phyloP scores from a whole-genome alignment of 2,888 invertebrate species.

The Actias luna region DNA sequence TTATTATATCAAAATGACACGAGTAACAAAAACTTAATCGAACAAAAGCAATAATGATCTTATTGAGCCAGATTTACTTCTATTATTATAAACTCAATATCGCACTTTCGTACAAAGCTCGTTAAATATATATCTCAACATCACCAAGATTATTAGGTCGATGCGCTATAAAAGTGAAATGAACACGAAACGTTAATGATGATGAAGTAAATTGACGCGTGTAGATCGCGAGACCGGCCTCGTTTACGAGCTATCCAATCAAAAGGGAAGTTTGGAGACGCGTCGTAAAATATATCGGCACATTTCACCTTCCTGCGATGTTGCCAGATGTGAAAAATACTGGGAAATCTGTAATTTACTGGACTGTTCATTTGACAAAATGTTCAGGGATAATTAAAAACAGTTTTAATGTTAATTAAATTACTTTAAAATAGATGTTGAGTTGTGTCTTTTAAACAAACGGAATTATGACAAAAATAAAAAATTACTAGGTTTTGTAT shows the following conservation, averaged over 20 bases:
- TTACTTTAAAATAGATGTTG: too few species aligned
- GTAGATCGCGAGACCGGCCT: conserved; percentile 40
- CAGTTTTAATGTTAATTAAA: too few species aligned
- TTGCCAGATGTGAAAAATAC: not conserved
- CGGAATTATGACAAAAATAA: too few species aligned
- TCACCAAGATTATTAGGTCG: not conserved
- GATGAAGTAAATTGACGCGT: conserved; percentile 28
- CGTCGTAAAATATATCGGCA: conserved; percentile 45
- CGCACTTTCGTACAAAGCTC: not conserved
- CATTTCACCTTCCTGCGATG: not conserved
- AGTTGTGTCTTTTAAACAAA: too few species aligned
- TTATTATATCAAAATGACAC: too few species aligned
- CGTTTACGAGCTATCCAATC: conserved; percentile 57
- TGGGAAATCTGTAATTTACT: not conserved
- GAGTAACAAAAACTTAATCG: too few species aligned
- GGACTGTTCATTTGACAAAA: not conserved
- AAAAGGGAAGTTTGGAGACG: conserved; percentile 47
- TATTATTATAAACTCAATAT: too few species aligned
- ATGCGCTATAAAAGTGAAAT: conserved; percentile 9
- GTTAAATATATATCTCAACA: conserved; percentile 4
- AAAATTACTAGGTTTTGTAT: too few species aligned
- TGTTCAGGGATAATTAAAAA: too few species aligned
- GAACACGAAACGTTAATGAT: conserved; percentile 20
- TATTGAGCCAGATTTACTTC: not conserved
- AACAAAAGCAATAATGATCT: not conserved